Conservation (phyloP, 2,888 invertebrate species). For the Idaea aversata region DNA sequence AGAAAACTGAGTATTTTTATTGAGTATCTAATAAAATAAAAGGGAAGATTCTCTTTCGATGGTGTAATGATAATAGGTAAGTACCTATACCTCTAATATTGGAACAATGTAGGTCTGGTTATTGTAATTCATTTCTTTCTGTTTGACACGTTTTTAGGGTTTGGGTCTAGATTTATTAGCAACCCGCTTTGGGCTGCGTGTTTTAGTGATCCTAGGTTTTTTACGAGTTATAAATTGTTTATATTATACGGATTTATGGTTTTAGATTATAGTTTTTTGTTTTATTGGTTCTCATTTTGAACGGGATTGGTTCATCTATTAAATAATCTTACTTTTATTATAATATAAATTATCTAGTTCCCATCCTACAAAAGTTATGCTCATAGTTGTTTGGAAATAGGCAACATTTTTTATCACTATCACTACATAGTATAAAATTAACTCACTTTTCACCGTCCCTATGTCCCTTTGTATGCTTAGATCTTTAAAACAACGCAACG, state of each 20-base stretch:
- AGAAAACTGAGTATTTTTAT: constrained; percentile 63
- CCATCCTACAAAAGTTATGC: too few relatives aligned
- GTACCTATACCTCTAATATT: neutral
- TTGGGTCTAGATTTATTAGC: neutral
- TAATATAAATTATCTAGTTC: too few relatives aligned
- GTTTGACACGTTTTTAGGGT: neutral
- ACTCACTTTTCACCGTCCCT: too few relatives aligned
- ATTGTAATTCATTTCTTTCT: constrained; percentile 7
- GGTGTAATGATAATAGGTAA: constrained; percentile 19
- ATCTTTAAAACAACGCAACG: too few relatives aligned
- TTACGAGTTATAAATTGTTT: neutral
- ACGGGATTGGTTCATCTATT: neutral
- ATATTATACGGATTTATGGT: neutral
- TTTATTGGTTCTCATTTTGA: neutral
- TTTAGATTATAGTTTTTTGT: neutral
- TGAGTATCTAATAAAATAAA: constrained; percentile 62
- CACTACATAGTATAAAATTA: too few relatives aligned
- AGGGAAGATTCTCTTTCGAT: constrained; percentile 34
- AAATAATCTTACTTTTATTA: too few relatives aligned
- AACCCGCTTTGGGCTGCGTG: neutral
- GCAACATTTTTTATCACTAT: too few relatives aligned
- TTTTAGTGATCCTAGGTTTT: neutral
- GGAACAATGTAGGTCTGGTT: constrained; percentile 14
- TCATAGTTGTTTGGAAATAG: too few relatives aligned
- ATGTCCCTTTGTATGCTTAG: too few relatives aligned